A percentile compares a stretch with the other conserved stretches of the same genome.
Evolutionary conservation across 1,140 invertebrate genomes (phyloP).

Genomic region (Arctopsyche grandis): DNA sequence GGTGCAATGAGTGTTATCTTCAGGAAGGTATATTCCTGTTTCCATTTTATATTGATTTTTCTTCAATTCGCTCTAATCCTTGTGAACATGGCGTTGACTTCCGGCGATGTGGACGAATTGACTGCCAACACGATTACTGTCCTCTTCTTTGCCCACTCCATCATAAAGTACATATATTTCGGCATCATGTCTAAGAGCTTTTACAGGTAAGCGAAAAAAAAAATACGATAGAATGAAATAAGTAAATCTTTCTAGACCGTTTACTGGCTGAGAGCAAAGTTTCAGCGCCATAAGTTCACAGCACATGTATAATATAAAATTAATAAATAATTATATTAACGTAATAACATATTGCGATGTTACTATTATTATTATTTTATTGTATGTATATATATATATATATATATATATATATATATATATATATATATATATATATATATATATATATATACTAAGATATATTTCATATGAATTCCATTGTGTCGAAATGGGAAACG

Average conservation of each 20-base stretch:
- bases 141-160: slow-evolving; percentile 80
- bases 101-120: slow-evolving; percentile 81
- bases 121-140: slow-evolving; percentile 84
- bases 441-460: not conserved
- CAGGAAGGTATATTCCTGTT: slow-evolving; percentile 69
- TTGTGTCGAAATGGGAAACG: not conserved
- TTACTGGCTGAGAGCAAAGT: no score
- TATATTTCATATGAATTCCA: not conserved
- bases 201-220: slow-evolving; percentile 69
- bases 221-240: not conserved
- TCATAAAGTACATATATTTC: slow-evolving; percentile 80
- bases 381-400: not conserved
- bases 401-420: not conserved
- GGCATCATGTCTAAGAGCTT: slow-evolving; percentile 78
- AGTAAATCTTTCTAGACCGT: not conserved
- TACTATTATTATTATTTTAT: not conserved
- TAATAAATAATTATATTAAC: no score
- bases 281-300: no score
- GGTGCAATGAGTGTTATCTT: slow-evolving; percentile 66
- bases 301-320: no score
- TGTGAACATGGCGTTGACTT: slow-evolving; percentile 75
- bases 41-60: slow-evolving; percentile 72
- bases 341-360: no score
- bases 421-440: not conserved
- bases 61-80: slow-evolving; percentile 73